Conservation (phyloP, 2,888 invertebrate species). For the Erebia palarica region DNA sequence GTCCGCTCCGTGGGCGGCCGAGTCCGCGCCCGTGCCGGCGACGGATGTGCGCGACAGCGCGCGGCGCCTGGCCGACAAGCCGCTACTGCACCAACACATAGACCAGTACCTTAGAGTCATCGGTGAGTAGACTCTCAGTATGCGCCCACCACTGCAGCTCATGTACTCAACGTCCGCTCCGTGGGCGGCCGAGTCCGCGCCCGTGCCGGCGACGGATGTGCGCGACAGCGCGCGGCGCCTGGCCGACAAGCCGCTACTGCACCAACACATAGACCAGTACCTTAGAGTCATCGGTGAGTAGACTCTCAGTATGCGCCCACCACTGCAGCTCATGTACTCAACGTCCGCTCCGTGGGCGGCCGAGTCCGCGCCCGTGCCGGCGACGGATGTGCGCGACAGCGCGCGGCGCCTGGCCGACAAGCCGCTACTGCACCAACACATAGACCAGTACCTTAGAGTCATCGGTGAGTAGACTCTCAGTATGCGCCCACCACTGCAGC, state of each 20-base stretch:
- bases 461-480: too few species aligned
- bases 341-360: too few species aligned
- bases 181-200: constrained; percentile 88
- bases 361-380: too few species aligned
- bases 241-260: constrained; percentile 82
- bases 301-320: too few species aligned
- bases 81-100: constrained; percentile 85
- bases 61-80: constrained; percentile 82
- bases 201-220: constrained; percentile 87
- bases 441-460: too few species aligned
- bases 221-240: constrained; percentile 85
- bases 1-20: constrained; percentile 88
- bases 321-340: too few species aligned
- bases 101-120: constrained; percentile 90
- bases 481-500: too few species aligned
- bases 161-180: constrained; percentile 90
- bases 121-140: too few species aligned
- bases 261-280: constrained; percentile 89
- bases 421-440: too few species aligned
- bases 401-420: too few species aligned
- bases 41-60: constrained; percentile 87
- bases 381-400: too few species aligned
- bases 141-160: constrained; percentile 83
- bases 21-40: constrained; percentile 88
- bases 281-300: constrained; percentile 86